These are phyloP conservation scores for Bilobella aurantiaca DNA, from an alignment of 1,140 invertebrate species.

Conservation along the genomic window DNA sequence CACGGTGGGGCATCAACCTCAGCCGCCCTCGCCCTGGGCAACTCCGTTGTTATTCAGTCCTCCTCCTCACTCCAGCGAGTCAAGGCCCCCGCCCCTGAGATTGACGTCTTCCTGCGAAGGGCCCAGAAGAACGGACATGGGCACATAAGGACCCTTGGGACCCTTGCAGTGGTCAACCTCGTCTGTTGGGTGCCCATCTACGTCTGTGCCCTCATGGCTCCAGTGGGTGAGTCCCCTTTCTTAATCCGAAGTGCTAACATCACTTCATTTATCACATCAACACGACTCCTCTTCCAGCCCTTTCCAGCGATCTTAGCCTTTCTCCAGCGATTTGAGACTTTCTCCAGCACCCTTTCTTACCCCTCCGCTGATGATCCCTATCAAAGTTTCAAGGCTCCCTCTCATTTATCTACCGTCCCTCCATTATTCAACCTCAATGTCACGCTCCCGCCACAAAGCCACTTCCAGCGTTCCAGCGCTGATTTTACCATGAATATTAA, in stretches of 20 bases:
- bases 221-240: constrained; percentile 19
- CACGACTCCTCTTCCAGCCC: not conserved
- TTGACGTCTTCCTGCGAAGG: constrained; percentile 30
- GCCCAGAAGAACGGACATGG: constrained; percentile 32
- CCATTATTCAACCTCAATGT: too few species aligned
- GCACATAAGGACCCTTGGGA: constrained; percentile 33
- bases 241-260: not conserved
- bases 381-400: too few species aligned
- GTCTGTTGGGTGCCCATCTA: constrained; percentile 34
- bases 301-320: not conserved
- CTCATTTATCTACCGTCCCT: too few species aligned
- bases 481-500: too few species aligned
- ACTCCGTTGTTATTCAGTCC: not conserved
- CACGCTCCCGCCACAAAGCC: too few species aligned
- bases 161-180: constrained; percentile 31
- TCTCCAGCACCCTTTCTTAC: not conserved
- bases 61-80: not conserved
- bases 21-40: not conserved
- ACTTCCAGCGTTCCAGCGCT: too few species aligned
- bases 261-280: constrained; percentile 13
- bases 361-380: not conserved
- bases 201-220: constrained; percentile 28
- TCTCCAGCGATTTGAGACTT: not conserved
- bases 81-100: constrained; percentile 20
- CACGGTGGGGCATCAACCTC: not conserved